A percentile compares a stretch with the other conserved stretches of the same genome.
phyloP scores from a whole-genome alignment of 1,140 invertebrate genomes.

The Acromyrmex echinatior region DNA sequence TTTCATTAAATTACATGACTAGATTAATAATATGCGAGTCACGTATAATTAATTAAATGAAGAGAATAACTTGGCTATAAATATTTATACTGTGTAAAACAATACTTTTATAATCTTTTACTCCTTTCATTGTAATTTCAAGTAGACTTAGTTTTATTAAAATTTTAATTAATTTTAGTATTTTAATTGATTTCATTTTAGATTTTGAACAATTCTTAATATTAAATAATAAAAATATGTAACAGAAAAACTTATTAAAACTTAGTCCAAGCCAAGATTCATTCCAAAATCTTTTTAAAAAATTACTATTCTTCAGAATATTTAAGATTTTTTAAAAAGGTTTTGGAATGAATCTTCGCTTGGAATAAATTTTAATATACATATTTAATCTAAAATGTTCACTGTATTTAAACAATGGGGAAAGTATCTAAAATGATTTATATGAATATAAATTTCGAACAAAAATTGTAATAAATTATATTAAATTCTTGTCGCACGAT shows the following conservation, averaged over 20 bases:
- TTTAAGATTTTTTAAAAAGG: too few relatives aligned
- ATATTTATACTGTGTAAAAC: background rate
- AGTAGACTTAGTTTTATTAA: background rate
- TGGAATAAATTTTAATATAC: too few relatives aligned
- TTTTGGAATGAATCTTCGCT: too few relatives aligned
- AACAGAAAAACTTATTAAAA: background rate
- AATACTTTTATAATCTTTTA: constrained; percentile 1
- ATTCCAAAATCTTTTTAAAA: background rate
- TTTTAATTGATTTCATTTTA: too few relatives aligned
- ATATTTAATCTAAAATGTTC: background rate
- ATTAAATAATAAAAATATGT: constrained; percentile 1
- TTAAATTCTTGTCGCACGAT: constrained; percentile 30
- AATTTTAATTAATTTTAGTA: background rate
- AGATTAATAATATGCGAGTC: background rate
- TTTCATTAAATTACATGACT: background rate
- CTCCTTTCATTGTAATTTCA: background rate
- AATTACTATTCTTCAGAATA: too few relatives aligned
- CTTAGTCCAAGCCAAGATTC: background rate
- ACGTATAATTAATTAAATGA: background rate
- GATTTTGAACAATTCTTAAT: background rate
- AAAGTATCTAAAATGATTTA: background rate
- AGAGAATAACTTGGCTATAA: background rate
- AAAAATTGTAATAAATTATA: constrained; percentile 21
- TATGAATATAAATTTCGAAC: background rate
- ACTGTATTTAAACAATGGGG: background rate